Conservation (phyloP, 2,888 invertebrate species). For the Pseudococcus jackbeardsleyi region DNA sequence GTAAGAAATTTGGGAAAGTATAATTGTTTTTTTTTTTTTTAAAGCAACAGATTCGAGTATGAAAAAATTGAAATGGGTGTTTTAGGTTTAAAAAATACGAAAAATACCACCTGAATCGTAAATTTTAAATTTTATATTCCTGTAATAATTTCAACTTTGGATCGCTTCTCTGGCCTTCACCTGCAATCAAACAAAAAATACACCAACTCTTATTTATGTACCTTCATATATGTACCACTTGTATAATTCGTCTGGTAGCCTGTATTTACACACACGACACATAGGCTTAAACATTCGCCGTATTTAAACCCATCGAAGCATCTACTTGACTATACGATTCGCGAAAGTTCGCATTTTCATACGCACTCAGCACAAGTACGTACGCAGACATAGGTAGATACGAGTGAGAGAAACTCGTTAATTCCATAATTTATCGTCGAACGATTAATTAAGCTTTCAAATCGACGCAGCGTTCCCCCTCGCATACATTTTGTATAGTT, state of each 20-base stretch:
- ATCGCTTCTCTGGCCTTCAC: too few relatives aligned
- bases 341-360: background rate
- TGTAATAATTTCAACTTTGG: too few relatives aligned
- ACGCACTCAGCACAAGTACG: background rate
- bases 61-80: too few relatives aligned
- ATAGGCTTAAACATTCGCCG: background rate
- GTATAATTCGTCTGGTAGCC: background rate
- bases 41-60: too few relatives aligned
- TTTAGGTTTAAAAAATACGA: too few relatives aligned
- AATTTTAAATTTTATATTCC: too few relatives aligned
- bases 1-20: too few relatives aligned
- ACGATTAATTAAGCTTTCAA: slow-evolving; percentile 17
- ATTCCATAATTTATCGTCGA: slow-evolving; percentile 17
- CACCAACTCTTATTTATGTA: background rate
- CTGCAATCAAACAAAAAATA: too few relatives aligned
- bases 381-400: too few relatives aligned
- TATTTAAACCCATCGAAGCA: background rate
- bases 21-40: too few relatives aligned
- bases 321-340: background rate
- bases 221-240: background rate
- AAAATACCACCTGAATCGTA: too few relatives aligned
- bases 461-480: background rate
- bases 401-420: background rate
- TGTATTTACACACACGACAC: background rate
- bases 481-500: background rate